Evolutionary conservation across 2,888 invertebrate species (phyloP).

Genomic region (Graphium colonna): DNA sequence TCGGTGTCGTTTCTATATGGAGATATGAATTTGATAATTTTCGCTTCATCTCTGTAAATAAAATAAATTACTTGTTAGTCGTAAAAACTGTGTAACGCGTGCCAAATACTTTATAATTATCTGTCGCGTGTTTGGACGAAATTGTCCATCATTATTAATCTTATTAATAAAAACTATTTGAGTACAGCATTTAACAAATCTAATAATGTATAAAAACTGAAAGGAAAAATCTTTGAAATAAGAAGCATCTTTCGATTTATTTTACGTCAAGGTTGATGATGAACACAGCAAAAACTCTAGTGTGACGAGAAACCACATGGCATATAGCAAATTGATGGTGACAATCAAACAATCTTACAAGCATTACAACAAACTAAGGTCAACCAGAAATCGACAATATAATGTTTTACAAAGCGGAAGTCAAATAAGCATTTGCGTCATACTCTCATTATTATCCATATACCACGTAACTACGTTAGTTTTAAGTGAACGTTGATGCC

Average conservation of each 20-base stretch:
- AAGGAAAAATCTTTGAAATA: background rate
- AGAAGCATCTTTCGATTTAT: background rate
- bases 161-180: no score
- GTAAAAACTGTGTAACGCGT: background rate
- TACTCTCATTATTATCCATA: slow-evolving; percentile 13
- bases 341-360: slow-evolving; percentile 38
- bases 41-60: slow-evolving; percentile 72
- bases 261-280: background rate
- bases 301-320: slow-evolving; percentile 38
- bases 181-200: no score
- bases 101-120: background rate
- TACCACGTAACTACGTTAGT: slow-evolving; percentile 19
- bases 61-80: slow-evolving; percentile 16
- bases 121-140: no score
- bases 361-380: background rate
- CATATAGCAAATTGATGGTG: slow-evolving; percentile 52
- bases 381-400: background rate
- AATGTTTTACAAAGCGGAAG: slow-evolving; percentile 3
- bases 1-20: slow-evolving; percentile 56
- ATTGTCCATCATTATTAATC: no score
- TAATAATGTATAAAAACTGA: background rate
- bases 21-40: slow-evolving; percentile 51
- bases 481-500: slow-evolving; percentile 22
- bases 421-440: slow-evolving; percentile 19
- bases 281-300: background rate